Conservation (phyloP, 2,888 invertebrate genomes). For the Ethmia dodecea region DNA sequence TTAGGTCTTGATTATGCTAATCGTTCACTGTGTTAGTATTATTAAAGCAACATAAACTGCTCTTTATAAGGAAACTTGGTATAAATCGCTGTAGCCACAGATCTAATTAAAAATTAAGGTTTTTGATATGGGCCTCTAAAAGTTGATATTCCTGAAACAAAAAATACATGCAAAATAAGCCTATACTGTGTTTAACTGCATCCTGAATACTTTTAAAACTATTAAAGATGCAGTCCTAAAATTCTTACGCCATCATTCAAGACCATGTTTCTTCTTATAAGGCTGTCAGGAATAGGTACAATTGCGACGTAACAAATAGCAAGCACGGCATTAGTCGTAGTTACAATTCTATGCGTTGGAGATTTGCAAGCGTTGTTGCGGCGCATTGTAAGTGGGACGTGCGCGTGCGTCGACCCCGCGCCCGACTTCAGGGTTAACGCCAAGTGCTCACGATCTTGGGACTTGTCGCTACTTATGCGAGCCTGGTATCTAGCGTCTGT, state of each 20-base stretch:
- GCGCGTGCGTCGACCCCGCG: conserved; percentile 67
- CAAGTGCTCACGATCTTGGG: conserved; percentile 27
- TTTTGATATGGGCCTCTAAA: too few relatives aligned
- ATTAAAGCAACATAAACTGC: conserved; percentile 26
- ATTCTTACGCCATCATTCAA: too few relatives aligned
- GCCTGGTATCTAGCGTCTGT: conserved; percentile 13
- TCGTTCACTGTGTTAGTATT: conserved; percentile 27
- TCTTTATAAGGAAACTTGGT: conserved; percentile 37
- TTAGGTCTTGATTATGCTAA: conserved; percentile 50
- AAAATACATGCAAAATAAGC: too few relatives aligned
- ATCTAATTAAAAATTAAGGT: too few relatives aligned
- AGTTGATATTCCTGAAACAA: too few relatives aligned
- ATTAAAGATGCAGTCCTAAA: too few relatives aligned
- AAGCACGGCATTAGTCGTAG: conserved; percentile 19
- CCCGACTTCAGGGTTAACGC: conserved; percentile 70
- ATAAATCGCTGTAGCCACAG: conserved; percentile 23
- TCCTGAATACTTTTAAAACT: too few relatives aligned
- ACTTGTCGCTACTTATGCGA: conserved; percentile 29
- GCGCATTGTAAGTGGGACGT: conserved; percentile 65
- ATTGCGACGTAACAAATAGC: conserved; percentile 2
- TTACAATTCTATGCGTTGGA: conserved; percentile 38
- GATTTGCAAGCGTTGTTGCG: conserved; percentile 63
- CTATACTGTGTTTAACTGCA: too few relatives aligned
- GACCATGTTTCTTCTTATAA: too few relatives aligned
- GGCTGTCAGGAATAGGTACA: background rate